Evolutionary conservation across 2,113 vertebrate genomes (phyloP).

Genomic region (Gadus chalcogrammus): DNA sequence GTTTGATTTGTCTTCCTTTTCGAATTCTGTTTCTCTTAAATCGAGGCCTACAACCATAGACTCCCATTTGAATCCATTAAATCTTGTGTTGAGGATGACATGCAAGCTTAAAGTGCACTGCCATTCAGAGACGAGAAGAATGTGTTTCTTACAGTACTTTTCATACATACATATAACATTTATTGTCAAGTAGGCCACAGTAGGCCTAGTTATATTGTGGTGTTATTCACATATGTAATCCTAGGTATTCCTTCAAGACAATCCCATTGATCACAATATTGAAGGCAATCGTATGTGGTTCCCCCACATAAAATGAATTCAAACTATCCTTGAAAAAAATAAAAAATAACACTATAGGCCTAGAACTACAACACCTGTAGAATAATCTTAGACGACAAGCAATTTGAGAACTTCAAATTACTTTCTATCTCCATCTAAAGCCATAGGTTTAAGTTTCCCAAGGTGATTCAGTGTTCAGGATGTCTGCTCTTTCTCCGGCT

Average conservation of each 20-base stretch:
- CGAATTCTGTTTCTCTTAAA: no score
- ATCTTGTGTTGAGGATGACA: no score
- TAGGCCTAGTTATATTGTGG: no score
- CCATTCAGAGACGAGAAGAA: no score
- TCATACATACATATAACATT: no score
- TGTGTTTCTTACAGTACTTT: no score
- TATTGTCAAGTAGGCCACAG: no score
- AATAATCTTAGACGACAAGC: constrained; percentile 13
- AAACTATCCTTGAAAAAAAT: constrained; percentile 6
- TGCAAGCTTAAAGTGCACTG: no score
- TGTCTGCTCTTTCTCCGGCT: background rate
- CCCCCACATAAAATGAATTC: background rate
- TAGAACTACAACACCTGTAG: constrained; percentile 10
- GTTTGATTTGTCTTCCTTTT: no score
- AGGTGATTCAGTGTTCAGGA: constrained; percentile 1
- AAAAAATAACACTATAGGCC: background rate
- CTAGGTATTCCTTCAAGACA: background rate
- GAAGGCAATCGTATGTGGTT: background rate
- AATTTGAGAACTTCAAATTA: constrained; percentile 21
- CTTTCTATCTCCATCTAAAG: constrained; percentile 30
- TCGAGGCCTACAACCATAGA: no score
- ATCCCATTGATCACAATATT: background rate
- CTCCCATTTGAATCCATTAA: no score
- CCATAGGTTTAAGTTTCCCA: constrained; percentile 1
- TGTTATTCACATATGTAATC: no score